phyloP scores from a whole-genome alignment of 2,113 vertebrate genomes.

The Phalacrocorax pelagicus region DNA sequence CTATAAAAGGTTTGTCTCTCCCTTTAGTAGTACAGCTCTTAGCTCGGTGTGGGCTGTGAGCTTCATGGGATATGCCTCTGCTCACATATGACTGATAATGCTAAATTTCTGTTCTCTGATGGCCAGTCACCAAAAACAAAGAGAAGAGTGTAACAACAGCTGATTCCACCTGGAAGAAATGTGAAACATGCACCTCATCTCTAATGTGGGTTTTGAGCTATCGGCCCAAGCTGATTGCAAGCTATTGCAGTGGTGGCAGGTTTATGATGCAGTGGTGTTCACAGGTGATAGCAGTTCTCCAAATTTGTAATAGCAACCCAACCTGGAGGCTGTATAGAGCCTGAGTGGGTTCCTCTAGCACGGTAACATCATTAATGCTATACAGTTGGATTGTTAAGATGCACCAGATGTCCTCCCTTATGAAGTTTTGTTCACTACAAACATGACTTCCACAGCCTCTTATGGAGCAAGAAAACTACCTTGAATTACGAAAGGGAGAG shows the following conservation, averaged over 20 bases:
- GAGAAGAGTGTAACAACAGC: not conserved
- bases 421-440: not conserved
- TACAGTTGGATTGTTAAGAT: not conserved
- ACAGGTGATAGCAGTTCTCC: not conserved
- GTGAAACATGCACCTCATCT: not conserved
- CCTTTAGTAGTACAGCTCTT: not conserved
- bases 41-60: not conserved
- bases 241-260: not conserved
- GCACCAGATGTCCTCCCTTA: not conserved
- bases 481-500: not conserved
- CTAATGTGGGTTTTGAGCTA: not conserved
- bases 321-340: accelerated
- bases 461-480: not conserved
- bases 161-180: not conserved
- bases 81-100: not conserved
- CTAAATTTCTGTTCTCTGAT: not conserved
- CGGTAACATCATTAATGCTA: not conserved
- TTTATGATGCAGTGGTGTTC: not conserved
- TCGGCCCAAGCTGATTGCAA: not conserved
- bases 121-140: not conserved
- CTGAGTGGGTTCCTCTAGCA: not conserved
- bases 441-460: not conserved
- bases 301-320: not conserved
- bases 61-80: not conserved
- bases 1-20: not conserved